These are phyloP conservation scores for Spondyliosoma cantharus DNA, from an alignment of 2,797 vertebrate species.

Conservation along the genomic window DNA sequence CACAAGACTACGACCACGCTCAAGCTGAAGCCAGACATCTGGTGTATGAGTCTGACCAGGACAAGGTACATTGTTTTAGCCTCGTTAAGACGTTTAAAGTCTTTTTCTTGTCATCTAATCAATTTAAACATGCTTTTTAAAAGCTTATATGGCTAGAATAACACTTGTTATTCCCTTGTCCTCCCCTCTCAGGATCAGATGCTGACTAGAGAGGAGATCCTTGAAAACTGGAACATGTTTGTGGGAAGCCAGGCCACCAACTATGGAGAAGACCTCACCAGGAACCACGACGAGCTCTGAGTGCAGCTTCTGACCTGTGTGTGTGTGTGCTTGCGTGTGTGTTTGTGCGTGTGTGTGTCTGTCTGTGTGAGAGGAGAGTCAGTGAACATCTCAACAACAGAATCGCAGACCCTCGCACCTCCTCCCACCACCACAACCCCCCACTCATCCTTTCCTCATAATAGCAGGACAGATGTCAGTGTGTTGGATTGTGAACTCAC, in stretches of 20 bases:
- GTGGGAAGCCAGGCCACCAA: slow-evolving; percentile 99
- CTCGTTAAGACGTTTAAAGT: neutral
- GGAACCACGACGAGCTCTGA: slow-evolving; percentile 96
- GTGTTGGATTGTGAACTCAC: slow-evolving; percentile 39
- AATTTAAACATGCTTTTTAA: no score
- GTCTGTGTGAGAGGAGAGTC: neutral
- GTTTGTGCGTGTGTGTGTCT: neutral
- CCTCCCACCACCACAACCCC: slow-evolving; percentile 11
- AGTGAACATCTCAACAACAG: slow-evolving; percentile 30
- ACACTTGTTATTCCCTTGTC: neutral
- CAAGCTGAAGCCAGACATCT: slow-evolving; percentile 96
- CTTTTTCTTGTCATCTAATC: neutral
- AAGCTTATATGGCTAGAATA: no score
- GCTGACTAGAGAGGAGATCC: slow-evolving; percentile 93
- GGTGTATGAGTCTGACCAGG: slow-evolving; percentile 93
- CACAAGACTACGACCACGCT: slow-evolving; percentile 96
- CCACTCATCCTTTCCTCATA: slow-evolving; percentile 38
- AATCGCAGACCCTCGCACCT: slow-evolving; percentile 37
- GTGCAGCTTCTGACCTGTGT: slow-evolving; percentile 3
- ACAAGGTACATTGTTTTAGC: slow-evolving; percentile 87
- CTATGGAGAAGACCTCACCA: slow-evolving; percentile 97
- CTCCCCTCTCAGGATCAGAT: slow-evolving; percentile 87
- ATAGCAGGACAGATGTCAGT: slow-evolving; percentile 40
- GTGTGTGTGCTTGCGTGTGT: slow-evolving; percentile 4
- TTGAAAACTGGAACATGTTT: slow-evolving; percentile 99